Evolutionary conservation across 2,888 invertebrate species (phyloP).

Genomic region (Pimpla rufipes): DNA sequence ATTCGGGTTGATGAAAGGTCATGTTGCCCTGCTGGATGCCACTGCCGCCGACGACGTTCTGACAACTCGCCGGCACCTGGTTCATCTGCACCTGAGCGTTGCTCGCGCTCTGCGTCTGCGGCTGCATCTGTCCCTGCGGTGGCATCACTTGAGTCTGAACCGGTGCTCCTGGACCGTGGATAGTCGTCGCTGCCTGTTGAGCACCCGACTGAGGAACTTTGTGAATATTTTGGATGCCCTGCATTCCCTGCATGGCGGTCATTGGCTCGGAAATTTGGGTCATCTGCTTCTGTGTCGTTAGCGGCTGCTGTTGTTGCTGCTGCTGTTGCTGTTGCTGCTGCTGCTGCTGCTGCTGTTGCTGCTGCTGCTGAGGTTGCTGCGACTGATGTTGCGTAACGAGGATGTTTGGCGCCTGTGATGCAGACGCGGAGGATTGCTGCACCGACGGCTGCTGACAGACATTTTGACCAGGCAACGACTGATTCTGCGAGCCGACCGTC

Average conservation of each 20-base stretch:
- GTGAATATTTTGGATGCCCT: conserved; percentile 82
- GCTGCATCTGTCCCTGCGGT: conserved; percentile 86
- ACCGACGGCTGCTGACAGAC: conserved; percentile 78
- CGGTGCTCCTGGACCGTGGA: conserved; percentile 78
- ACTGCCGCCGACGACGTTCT: conserved; percentile 73
- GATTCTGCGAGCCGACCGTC: conserved; percentile 78
- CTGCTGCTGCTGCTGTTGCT: conserved; percentile 86
- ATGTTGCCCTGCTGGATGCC: conserved; percentile 66
- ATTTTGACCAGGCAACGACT: conserved; percentile 78
- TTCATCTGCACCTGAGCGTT: conserved; percentile 76
- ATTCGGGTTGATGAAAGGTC: conserved; percentile 75
- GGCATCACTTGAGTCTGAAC: conserved; percentile 84
- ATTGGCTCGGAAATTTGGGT: conserved; percentile 81
- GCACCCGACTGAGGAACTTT: conserved; percentile 81
- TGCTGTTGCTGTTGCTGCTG: conserved; percentile 86
- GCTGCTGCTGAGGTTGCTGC: too few relatives aligned
- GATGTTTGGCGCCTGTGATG: conserved; percentile 79
- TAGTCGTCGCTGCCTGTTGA: conserved; percentile 75
- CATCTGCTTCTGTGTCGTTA: conserved; percentile 75
- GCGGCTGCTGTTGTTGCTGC: conserved; percentile 81
- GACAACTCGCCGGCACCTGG: conserved; percentile 79
- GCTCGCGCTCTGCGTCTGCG: conserved; percentile 84
- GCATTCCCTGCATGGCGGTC: conserved; percentile 81
- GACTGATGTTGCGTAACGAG: conserved; percentile 79
- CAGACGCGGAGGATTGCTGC: conserved; percentile 75